Percentiles rank a stretch among this genome's conserved stretches.
Evolutionary conservation across 2,113 vertebrate species (phyloP).

Genomic region (Lontra canadensis): DNA sequence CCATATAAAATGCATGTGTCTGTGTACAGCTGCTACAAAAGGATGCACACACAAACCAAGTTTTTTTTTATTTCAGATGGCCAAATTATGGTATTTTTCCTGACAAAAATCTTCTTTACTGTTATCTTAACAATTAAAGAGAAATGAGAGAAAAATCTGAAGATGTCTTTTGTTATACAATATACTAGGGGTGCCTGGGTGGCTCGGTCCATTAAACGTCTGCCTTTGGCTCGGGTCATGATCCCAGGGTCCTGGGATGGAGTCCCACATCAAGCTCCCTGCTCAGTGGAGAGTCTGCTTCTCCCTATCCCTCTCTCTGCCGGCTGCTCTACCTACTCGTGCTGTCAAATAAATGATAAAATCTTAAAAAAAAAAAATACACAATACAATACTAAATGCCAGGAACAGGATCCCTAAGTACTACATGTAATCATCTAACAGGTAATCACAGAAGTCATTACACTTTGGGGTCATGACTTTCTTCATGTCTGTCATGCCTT

Average conservation of each 20-base stretch:
- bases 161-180: not conserved
- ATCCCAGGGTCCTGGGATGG: too few species aligned
- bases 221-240: too few species aligned
- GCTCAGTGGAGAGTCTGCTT: too few species aligned
- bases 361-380: not conserved
- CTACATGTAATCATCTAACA: not conserved
- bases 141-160: not conserved
- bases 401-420: not conserved
- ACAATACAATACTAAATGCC: not conserved
- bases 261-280: too few species aligned
- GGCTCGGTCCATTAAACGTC: too few species aligned
- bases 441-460: not conserved
- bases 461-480: not conserved
- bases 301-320: too few species aligned
- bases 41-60: not conserved
- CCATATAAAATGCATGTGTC: not conserved
- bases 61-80: not conserved
- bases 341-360: too few species aligned
- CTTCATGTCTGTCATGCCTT: not conserved
- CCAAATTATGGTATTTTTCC: not conserved
- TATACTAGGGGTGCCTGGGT: not conserved
- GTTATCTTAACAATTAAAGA: conserved; percentile 2
- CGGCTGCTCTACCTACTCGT: too few species aligned
- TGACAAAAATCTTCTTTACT: not conserved
- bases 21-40: not conserved